phyloP scores from a whole-genome alignment of 2,113 vertebrate species.

The Calidris pygmaea region DNA sequence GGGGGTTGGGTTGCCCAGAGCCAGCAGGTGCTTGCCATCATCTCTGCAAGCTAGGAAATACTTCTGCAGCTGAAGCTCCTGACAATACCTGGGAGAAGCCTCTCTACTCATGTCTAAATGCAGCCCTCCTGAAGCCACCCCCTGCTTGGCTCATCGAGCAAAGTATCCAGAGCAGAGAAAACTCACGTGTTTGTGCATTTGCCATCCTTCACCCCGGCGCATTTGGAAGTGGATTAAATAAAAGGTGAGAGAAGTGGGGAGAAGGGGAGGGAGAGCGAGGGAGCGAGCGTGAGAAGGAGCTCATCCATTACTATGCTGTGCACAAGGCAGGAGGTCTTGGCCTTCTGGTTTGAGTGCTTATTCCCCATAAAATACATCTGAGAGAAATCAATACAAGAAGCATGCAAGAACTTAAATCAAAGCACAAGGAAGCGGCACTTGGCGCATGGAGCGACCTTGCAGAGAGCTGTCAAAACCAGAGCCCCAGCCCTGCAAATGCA shows the following conservation, averaged over 20 bases:
- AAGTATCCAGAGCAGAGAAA: not conserved
- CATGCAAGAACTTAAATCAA: constrained; percentile 63
- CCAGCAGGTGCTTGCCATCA: not conserved
- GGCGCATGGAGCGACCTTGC: constrained; percentile 24
- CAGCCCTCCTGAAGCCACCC: not conserved
- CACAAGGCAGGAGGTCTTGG: constrained; percentile 55
- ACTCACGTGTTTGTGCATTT: not conserved
- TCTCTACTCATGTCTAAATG: accelerated
- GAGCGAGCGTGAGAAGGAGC: not conserved
- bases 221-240: constrained; percentile 27
- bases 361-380: constrained; percentile 68
- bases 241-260: constrained; percentile 30
- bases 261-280: not conserved
- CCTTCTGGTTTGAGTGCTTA: constrained; percentile 66
- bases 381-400: constrained; percentile 66
- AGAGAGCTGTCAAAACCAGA: not conserved
- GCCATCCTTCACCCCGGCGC: not conserved
- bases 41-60: not conserved
- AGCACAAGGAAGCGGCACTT: constrained; percentile 7
- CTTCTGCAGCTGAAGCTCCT: not conserved
- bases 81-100: not conserved
- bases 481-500: not conserved
- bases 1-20: not conserved
- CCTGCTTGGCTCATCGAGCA: not conserved
- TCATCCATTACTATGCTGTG: constrained; percentile 54